Evolutionary conservation across 2,888 invertebrate species (phyloP), one percentile per base, ranked within the genome.

Genomic region (Neria commutata): DNA sequence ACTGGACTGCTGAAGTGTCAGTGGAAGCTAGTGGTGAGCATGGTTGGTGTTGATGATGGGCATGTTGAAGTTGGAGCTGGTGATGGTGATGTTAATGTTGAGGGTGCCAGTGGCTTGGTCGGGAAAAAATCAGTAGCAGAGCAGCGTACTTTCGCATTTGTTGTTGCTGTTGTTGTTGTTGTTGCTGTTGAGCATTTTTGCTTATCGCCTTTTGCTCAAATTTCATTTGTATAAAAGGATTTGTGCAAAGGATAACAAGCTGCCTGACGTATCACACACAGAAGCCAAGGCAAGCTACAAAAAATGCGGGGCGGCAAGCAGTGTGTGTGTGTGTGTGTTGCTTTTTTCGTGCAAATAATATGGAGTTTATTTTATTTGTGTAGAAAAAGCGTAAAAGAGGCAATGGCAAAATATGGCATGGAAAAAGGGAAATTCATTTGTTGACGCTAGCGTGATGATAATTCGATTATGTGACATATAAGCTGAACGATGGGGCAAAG

Each of bases 361-460:
- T 45, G 50, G 29, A 45, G 25, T 54, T 29, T 16, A 24, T n/a
- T n/a, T n/a, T n/a, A n/a, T n/a, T n/a, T n/a, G n/a, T n/a, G n/a
- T n/a, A 49, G 37, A n/a, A 25, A 52, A 37, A 21, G 40, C 23
- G 42, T 16, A 58, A 63, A 54, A 46, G 37, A 34, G 42, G 34
- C 10, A 16, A 37, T 50, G 29, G 46, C 33, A 54, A 42, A 58
- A 14, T 42, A 37, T 56, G 46, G 53, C 60, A 65, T n/a, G n/a
- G 66, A 63, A 67, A 64, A 73, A 72, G 68, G 64, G 65, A 66
- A 70, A 71, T 69, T 74, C 73, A 74, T 75, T 75, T 75, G 71
- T 72, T 76, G 76, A 76, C 72, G 76, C 72, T n/a, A n/a, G n/a
- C 74, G 75, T 75, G 77, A 79, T 75, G 78, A 77, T 79, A 78